Evolutionary conservation across 2,113 vertebrate species (phyloP), one percentile per base, ranked within the genome.

Genomic region (Rhinolophus sinicus): DNA sequence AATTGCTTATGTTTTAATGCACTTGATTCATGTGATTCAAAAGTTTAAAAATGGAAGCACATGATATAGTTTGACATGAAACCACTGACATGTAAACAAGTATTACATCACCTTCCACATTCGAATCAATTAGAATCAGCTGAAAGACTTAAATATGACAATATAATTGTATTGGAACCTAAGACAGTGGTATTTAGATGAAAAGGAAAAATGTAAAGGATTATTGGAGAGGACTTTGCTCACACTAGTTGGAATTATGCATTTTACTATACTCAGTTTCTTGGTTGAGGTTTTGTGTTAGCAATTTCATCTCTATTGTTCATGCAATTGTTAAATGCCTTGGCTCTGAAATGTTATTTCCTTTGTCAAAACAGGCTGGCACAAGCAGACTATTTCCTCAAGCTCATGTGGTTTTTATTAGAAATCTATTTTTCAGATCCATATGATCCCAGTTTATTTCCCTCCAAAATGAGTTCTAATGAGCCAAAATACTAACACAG

Each of bases 311-410:
- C 22, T 83, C 0, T 40, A 40, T 85, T 50, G 14, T 84, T 92
- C 84, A 89, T 54, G 6, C 6, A 75, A 21, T 83, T 6, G 56
- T 82, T 85, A 88, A 44, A 94, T n/a, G 9, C 2, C 60, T 90
- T 93, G 44, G 52, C 44, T 88, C 47, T 84, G 35, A 94, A 95
- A 52, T 64, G 67, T 2, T 6, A 88, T 52, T 85, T 90, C 77
- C 58, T 72, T 87, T 89, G 50, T 69, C 13, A 93, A 76, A 93
- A 65, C 19, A 88, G 2, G 0, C 50, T 62, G 40, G 28, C 38
- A 75, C 60, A 88, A 67, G 47, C 16, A 94, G 90, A 89, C 13
- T 4, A 85, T 90, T 95, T 96, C 52, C 64, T 95, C 19, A 19
- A 47, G 4, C 2, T 22, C 44, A 33, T 82, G 50, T 91, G 60